Conservation (phyloP, 2,797 vertebrate genomes). For the Pseudopleuronectes americanus region DNA sequence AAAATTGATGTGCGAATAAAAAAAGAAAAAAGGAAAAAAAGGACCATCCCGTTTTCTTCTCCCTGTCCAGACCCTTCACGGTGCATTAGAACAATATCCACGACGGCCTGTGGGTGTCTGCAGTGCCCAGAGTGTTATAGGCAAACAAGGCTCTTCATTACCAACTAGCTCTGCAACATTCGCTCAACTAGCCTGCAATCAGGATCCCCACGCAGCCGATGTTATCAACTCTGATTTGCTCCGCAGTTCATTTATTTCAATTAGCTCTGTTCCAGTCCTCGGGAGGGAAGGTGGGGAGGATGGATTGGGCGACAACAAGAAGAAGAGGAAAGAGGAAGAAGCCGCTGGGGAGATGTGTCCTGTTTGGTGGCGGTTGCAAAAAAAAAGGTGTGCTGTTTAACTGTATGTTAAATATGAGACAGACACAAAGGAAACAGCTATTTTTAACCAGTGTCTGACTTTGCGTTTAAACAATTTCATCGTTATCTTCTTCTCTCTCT, state of each 20-base stretch:
- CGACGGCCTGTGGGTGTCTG: conserved; percentile 14
- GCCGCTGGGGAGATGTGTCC: conserved; percentile 42
- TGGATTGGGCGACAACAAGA: conserved; percentile 32
- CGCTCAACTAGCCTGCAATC: conserved; percentile 69
- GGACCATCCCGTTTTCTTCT: conserved; percentile 21
- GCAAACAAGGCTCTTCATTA: conserved; percentile 69
- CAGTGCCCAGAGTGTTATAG: conserved; percentile 48
- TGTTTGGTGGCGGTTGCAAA: conserved; percentile 32
- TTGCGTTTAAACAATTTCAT: conserved; percentile 11
- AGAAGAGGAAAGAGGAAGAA: conserved; percentile 39
- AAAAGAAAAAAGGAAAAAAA: conserved; percentile 68
- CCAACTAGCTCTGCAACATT: conserved; percentile 49
- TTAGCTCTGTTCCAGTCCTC: conserved; percentile 76
- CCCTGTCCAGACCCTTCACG: neutral
- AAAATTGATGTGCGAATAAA: conserved; percentile 75
- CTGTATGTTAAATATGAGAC: neutral
- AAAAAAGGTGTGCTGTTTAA: conserved; percentile 25
- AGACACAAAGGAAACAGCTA: conserved; percentile 2
- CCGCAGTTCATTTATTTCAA: conserved; percentile 81
- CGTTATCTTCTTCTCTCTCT: neutral
- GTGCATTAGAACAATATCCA: conserved; percentile 7
- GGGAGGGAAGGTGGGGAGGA: conserved; percentile 47
- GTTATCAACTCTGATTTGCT: conserved; percentile 77
- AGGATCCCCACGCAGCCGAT: conserved; percentile 68
- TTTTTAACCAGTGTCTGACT: conserved; percentile 7